Evolutionary conservation across 2,888 invertebrate species (phyloP), one percentile per base, ranked within the genome.

Genomic region (Tetranychus piercei): DNA sequence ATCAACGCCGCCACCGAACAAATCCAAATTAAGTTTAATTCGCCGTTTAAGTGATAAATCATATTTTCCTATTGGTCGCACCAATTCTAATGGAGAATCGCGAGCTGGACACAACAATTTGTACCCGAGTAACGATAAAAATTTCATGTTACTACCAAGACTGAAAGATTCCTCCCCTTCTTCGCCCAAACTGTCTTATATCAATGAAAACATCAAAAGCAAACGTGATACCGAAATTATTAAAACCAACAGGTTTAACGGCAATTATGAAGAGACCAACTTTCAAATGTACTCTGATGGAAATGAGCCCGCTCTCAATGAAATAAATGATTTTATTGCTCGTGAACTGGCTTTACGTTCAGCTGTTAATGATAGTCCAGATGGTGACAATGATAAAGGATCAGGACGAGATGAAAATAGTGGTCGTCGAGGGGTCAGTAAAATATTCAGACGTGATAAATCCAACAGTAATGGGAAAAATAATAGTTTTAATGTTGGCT

Each of bases 31-130:
- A 6, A n/a, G 69, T 69, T 34, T 69, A 20, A 69, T 69, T n/a
- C 69, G 69, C n/a, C 20, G 69, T 9, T 69, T 69, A 11, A 69
- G 69, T 34, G 69, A 69, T 22, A 69, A 69, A 22, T 69, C 69
- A 23, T 69, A 69, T 34, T 22, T 69, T 55, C 55, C 55, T 5
- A 55, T 55, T 69, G 23, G 69, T 69, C 23, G 22, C 6, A 20
- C 34, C 34, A 34, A n/a, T 22, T 20, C 22, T 9, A 69, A n/a
- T 22, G 69, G 15, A 0, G n/a, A 69, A n/a, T 11, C 9, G 0
- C 11, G 69, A 18, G 15, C 20, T 2, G 69, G 15, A 22, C 11
- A 1, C 2, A 69, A 69, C 11, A 69, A 20, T 20, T 55, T 15
- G 55, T 55, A 9, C 1, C 9, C 55, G 2, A 9, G 15, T 55